Base-by-base conservation (phyloP, 2,888 invertebrate genomes). In the Eulithis prunata region DNA sequence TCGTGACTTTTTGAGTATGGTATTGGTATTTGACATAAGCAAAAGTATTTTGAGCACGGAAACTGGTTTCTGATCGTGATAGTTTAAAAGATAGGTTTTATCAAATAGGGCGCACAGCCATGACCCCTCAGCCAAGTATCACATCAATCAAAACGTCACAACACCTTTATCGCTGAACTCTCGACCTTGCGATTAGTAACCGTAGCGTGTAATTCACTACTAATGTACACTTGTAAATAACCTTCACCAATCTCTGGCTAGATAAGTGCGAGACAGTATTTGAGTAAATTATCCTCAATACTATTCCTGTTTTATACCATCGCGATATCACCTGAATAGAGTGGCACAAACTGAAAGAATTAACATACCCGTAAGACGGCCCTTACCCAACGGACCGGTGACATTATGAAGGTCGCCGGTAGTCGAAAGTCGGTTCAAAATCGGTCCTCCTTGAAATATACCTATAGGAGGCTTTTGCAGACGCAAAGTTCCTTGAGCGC, bases 111-210 rank as follows among this genome's bases (percentile, higher is more conserved):
- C 53, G 57, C 63, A 62, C 64, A 72, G 61, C 75, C 68, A 54
- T 63, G 60, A 72, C 70, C 73, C 70, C 68, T n/a, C 69, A 71
- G 64, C 65, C 58, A 71, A 74, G 68, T 71, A 67, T 66, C 71
- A 75, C 81, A 82, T 85, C 82, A 79, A 85, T 87, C 85, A 84
- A 81, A 82, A 73, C 71, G 81, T 79, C 83, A 74, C 72, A 70
- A 66, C 64, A 54, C 65, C 73, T 75, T 75, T 82, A 85, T 82
- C 81, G 78, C 68, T 71, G 72, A 77, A 78, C 78, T 76, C 68
- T 71, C 73, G 75, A 76, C 79, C 78, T 76, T 76, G 77, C 78
- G 78, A 80, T 81, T 78, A 78, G 75, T 76, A 69, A 67, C 70
- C n/a, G 45, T 68, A 45, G 68, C 71, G 63, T 75, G 72, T 71